These are phyloP conservation scores for Drosophila melanica DNA, from an alignment of 1,140 invertebrate genomes.

Conservation along the genomic window DNA sequence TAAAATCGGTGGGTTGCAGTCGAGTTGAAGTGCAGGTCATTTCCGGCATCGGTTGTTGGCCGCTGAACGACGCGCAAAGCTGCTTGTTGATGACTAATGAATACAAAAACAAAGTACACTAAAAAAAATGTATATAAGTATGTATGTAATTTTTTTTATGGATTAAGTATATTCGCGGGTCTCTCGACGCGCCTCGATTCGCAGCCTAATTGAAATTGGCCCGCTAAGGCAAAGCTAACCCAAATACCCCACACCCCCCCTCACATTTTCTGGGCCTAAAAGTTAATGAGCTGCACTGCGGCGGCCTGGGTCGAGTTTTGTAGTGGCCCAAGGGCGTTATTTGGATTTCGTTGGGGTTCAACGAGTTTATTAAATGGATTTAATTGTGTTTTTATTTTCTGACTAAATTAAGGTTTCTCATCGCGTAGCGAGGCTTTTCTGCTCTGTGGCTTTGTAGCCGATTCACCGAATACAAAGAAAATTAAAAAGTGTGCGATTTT, in stretches of 20 bases:
- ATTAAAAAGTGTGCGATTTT: neutral
- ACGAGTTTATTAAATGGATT: conserved; percentile 79
- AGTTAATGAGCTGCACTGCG: conserved; percentile 71
- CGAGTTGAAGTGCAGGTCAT: conserved; percentile 67
- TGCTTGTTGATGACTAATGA: conserved; percentile 57
- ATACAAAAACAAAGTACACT: conserved; percentile 63
- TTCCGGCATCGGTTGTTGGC: conserved; percentile 65
- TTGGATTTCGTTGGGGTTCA: conserved; percentile 60
- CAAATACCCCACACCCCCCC: neutral
- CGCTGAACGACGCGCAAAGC: conserved; percentile 13
- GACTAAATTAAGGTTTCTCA: conserved; percentile 18
- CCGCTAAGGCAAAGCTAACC: conserved; percentile 19
- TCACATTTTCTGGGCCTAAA: conserved; percentile 47
- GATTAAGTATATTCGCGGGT: conserved; percentile 2
- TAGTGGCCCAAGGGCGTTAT: conserved; percentile 59
- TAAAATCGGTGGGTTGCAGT: conserved; percentile 25
- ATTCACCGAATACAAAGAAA: conserved; percentile 43
- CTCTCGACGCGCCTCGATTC: conserved; percentile 20
- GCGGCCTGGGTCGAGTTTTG: conserved; percentile 6
- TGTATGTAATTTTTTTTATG: neutral
- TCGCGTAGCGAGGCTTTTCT: too few species aligned
- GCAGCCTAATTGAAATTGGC: conserved; percentile 70
- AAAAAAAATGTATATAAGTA: conserved; percentile 7
- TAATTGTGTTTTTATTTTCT: conserved; percentile 61
- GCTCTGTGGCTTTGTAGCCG: conserved; percentile 26